Evolutionary conservation across 2,113 vertebrate species (phyloP), one percentile per base, ranked within the genome.

Genomic region (Camelus bactrianus): DNA sequence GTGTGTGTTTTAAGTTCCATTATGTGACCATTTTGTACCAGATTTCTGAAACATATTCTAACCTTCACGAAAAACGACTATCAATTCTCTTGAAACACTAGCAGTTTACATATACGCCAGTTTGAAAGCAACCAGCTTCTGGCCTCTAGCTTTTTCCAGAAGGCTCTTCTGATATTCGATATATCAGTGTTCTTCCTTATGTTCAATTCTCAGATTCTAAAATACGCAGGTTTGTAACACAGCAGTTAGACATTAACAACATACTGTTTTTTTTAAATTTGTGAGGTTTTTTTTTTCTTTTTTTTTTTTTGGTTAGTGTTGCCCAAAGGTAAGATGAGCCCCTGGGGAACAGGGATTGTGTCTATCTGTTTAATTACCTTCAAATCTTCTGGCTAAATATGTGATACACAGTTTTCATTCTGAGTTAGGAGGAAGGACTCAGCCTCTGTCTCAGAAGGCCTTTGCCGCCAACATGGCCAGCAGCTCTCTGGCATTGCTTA

Each of bases 211-310:
- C 28, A 91, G 56, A 73, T 70, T n/a, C 19, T 79, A 73, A 83
- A 88, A 90, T 91, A 87, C 58, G 35, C 64, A 92, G 46, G 95
- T 92, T 87, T 84, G 58, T 80, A 92, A n/a, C 52, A 30, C 16
- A 73, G 15, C 8, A 60, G 54, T 50, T 65, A 76, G 15, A 56
- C 1, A 14, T 76, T 65, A 79, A 24, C 69, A 42, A n/a, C n/a
- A 48, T 50, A 22, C 8, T 73, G 30, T 64, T 70, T 92, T 75
- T 89, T 67, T 77, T 13, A 86, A 65, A 46, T 87, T 77, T 86
- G 62, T 20, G 13, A 5, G 38, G 4, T 11, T 35, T 69, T 60
- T 88, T 28, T 46, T 16, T 84, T 60, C 64, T 60, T 88, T 28
- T 46, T 16, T 84, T 60, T 32, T 8, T 52, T 42, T 15, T 15